Evolutionary conservation across 2,113 vertebrate genomes (phyloP).

Genomic region (Argyrosomus japonicus): DNA sequence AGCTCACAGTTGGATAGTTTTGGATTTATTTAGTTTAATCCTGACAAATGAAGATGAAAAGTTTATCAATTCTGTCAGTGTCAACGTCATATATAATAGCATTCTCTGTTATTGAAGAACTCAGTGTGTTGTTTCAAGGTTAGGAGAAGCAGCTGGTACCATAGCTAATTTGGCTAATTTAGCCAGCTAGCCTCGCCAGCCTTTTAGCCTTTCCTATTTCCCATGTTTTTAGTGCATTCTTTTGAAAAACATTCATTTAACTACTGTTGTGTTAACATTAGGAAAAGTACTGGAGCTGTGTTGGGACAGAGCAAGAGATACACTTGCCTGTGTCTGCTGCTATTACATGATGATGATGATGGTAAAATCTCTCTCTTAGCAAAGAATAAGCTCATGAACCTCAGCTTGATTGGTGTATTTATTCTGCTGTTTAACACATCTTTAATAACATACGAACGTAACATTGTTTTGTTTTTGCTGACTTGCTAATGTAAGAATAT

Average conservation of each 20-base stretch:
- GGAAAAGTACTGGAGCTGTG: not conserved
- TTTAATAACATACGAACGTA: not conserved
- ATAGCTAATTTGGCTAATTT: no score
- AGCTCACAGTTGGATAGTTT: not conserved
- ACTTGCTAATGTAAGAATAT: not conserved
- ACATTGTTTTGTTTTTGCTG: not conserved
- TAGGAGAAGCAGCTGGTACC: no score
- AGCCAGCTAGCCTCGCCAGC: no score
- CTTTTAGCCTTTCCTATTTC: not conserved
- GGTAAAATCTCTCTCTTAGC: no score
- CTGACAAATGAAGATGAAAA: not conserved
- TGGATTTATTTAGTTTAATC: not conserved
- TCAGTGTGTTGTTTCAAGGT: no score
- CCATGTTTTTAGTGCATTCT: not conserved
- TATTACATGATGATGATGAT: no score
- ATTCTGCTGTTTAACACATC: not conserved
- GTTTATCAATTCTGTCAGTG: no score
- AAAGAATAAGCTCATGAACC: no score
- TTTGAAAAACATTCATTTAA: not conserved
- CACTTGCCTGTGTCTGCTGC: no score
- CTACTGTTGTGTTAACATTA: not conserved
- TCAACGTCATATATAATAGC: no score
- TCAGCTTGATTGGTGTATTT: not conserved
- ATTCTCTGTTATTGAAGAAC: no score
- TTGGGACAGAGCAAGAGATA: not conserved